Conservation (phyloP, 2,888 invertebrate genomes). For the Habroteleia sp. region DNA sequence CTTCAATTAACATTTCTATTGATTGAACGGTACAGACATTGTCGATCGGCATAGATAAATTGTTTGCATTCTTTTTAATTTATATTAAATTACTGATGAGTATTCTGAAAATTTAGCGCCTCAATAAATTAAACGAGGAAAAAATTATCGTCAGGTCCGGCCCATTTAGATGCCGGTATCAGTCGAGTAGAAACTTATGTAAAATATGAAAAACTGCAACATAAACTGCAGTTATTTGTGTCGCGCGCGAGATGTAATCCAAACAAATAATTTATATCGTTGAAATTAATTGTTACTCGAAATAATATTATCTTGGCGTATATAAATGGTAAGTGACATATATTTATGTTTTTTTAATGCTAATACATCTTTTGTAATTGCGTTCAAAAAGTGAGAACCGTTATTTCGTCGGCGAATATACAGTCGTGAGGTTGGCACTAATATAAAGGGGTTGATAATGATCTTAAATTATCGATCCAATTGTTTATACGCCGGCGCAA, state of each 20-base stretch:
- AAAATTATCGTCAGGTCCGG: constrained; percentile 25
- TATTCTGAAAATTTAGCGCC: constrained; percentile 13
- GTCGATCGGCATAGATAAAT: too few relatives aligned
- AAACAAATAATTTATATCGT: constrained; percentile 51
- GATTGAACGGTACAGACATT: too few relatives aligned
- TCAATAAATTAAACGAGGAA: constrained; percentile 24
- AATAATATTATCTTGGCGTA: constrained; percentile 61
- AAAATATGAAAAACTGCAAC: constrained; percentile 52
- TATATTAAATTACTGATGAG: constrained; percentile 15
- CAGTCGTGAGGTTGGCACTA: constrained; percentile 74
- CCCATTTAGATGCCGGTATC: constrained; percentile 35
- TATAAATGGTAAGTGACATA: constrained; percentile 56
- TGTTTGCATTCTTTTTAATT: not conserved
- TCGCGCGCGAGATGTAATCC: constrained; percentile 47
- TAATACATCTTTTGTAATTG: constrained; percentile 56
- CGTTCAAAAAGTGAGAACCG: constrained; percentile 70
- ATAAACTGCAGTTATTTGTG: constrained; percentile 44
- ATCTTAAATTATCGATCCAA: constrained; percentile 81
- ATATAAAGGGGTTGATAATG: constrained; percentile 79
- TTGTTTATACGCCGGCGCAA: constrained; percentile 80
- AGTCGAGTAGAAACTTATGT: constrained; percentile 42
- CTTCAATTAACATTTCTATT: too few relatives aligned
- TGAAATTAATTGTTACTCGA: constrained; percentile 60
- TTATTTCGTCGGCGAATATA: constrained; percentile 73
- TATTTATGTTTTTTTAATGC: constrained; percentile 62